Base-by-base conservation (phyloP, 2,888 invertebrate species). In the Pachymerium ferrugineum region DNA sequence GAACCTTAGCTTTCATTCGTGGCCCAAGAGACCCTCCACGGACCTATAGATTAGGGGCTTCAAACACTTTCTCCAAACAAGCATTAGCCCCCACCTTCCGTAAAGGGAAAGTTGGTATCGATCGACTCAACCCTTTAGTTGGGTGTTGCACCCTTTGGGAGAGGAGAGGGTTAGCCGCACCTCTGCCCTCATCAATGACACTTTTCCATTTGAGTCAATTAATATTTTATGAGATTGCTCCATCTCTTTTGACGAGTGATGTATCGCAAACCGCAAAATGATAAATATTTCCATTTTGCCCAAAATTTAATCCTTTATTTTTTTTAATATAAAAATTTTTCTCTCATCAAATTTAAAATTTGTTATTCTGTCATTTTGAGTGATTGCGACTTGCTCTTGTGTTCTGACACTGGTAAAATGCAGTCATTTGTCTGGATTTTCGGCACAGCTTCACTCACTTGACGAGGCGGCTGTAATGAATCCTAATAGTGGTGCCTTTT, bases 401-500 rank as follows among this genome's bases (percentile, higher is more conserved):
- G 38, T 28, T 25, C 72, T 72, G 72, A 54, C 72, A 72, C 54
- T 47, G 16, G 47, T n/a, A 8, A 72, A 72, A 72, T 72, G 54
- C 54, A 47, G 30, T 47, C 72, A 72, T 72, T 72, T 72, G 72
- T 72, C 72, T 72, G 54, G 72, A 72, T 72, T 72, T 72, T 72
- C 72, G 54, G 54, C 72, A 35, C 72, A 72, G 72, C 30, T 31
- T 22, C 72, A 47, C 54, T 28, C 35, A 31, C 71, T 19, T 31
- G 71, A 28, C 71, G 38, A 35, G 70, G 70, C n/a, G 47, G 16
- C 54, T 54, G 54, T 72, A 72, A 72, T 72, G 72, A 72, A 72
- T 47, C 72, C 72, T 72, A 72, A 72, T 72, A 47, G 47, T 29
- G 25, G 47, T 72, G 47, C 28, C 30, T 25, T 38, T 38, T 71